Base-by-base conservation (phyloP, 2,888 invertebrate genomes). In the Leucophenga montana region DNA sequence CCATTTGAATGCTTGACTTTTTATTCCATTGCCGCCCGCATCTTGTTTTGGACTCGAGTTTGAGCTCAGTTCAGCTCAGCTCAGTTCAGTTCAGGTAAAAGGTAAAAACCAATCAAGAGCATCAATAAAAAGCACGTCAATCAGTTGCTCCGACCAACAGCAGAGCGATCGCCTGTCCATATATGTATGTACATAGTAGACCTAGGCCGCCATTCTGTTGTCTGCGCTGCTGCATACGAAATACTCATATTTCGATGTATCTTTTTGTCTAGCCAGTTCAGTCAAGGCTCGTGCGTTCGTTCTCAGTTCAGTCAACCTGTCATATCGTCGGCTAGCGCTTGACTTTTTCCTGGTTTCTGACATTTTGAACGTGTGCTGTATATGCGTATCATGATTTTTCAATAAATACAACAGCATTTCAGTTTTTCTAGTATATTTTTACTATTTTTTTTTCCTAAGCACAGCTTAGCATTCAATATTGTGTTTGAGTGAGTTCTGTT, bases 121-220 rank as follows among this genome's bases (percentile, higher is more conserved):
- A 87, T 87, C 87, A 87, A 88, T 87, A 87, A 87, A 87, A 88
- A 84, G 85, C 86, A 86, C 87, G 88, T 87, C 87, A 87, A 87
- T 87, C 88, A 87, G 85, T 83, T n/a, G n/a, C 9, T 2, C 50
- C 6, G 16, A 18, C 8, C 50, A n/a, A 18, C 50, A 16, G 39
- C n/a, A 39, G 22, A n/a, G 48, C 16, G 61, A 61, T 39, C 33
- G 22, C 39, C n/a, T 16, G 61, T 57, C 57, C 57, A 57, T 11
- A n/a, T n/a, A n/a, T n/a, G n/a, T n/a, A n/a, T n/a, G n/a, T n/a
- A 4, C 4, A 27, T 27, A 27, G 27, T n/a, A 57, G 27, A 57
- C 13, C 39, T 39, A 39, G 39, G 39, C 5, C 22, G 13, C 18
- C 31, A 57, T 57, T 57, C 9, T 27, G 27, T 57, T n/a, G 16